Evolutionary conservation across 2,888 invertebrate species (phyloP).

Genomic region (Drosophila monieri): DNA sequence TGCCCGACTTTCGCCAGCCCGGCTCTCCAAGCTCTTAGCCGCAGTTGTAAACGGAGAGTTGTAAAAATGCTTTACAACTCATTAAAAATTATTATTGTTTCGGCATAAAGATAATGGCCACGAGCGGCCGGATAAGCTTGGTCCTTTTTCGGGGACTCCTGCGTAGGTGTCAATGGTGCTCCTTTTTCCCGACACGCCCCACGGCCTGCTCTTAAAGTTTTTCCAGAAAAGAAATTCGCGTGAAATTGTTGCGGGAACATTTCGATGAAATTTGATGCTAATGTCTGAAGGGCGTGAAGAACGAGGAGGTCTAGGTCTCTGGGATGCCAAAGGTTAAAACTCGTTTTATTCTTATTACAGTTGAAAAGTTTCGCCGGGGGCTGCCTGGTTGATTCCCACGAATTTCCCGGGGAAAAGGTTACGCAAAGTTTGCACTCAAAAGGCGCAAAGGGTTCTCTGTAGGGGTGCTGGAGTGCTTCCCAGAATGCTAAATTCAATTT

Average conservation of each 20-base stretch:
- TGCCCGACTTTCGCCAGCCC: constrained; percentile 49
- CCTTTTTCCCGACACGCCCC: constrained; percentile 14
- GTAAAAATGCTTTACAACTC: constrained; percentile 65
- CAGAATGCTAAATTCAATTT: constrained; percentile 56
- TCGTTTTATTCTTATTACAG: constrained; percentile 46
- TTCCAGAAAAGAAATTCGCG: constrained; percentile 41
- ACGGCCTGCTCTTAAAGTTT: constrained; percentile 35
- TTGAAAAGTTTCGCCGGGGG: constrained; percentile 46
- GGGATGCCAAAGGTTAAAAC: constrained; percentile 36
- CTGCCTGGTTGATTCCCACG: constrained; percentile 33
- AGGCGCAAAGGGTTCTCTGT: constrained; percentile 22
- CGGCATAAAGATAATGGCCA: constrained; percentile 22
- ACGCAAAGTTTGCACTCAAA: constrained; percentile 43
- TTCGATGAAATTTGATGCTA: constrained; percentile 16
- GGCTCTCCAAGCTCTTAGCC: background rate
- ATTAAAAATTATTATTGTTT: constrained; percentile 70
- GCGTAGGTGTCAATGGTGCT: constrained; percentile 53
- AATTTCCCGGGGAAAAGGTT: constrained; percentile 43
- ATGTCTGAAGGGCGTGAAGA: background rate
- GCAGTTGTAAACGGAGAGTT: constrained; percentile 31
- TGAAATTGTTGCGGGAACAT: constrained; percentile 45
- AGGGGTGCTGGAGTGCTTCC: constrained; percentile 19
- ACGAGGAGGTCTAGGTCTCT: background rate
- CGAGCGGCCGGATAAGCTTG: background rate
- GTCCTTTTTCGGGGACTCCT: constrained; percentile 5